Conservation (phyloP, 2,888 invertebrate genomes). For the Cosmia trapezina region DNA sequence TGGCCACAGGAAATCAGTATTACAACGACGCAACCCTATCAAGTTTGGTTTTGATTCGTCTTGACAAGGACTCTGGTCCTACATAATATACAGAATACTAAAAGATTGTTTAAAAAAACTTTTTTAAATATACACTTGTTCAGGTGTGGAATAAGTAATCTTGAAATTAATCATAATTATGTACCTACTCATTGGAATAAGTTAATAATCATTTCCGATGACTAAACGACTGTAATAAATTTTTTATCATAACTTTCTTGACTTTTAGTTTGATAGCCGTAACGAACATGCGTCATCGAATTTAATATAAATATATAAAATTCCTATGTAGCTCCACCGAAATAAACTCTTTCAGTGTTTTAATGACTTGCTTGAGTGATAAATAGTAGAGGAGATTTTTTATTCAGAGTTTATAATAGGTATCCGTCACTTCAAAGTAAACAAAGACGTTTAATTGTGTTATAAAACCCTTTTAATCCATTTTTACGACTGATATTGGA, state of each 20-base stretch:
- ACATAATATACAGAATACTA: no score
- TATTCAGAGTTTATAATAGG: slow-evolving; percentile 57
- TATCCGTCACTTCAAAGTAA: slow-evolving; percentile 57
- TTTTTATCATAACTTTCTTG: slow-evolving; percentile 76
- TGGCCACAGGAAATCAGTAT: no score
- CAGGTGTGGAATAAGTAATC: slow-evolving; percentile 12
- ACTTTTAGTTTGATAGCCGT: slow-evolving; percentile 69
- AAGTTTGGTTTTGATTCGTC: no score
- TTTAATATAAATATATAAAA: slow-evolving; percentile 77
- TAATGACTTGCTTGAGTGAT: slow-evolving; percentile 75
- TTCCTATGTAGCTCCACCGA: slow-evolving; percentile 71
- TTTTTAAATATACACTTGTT: neutral
- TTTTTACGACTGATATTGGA: slow-evolving; percentile 33
- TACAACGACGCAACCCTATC: no score
- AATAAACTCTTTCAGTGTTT: slow-evolving; percentile 79
- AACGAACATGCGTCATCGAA: slow-evolving; percentile 80
- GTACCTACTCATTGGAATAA: slow-evolving; percentile 26
- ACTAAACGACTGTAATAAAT: slow-evolving; percentile 75
- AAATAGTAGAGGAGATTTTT: slow-evolving; percentile 69
- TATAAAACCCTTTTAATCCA: slow-evolving; percentile 23
- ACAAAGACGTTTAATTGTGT: slow-evolving; percentile 35
- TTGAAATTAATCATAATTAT: slow-evolving; percentile 33
- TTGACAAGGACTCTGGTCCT: no score
- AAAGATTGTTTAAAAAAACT: no score
- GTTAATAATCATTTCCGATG: slow-evolving; percentile 61